These are phyloP conservation scores for Hestina assimilis DNA, from an alignment of 1,140 invertebrate genomes.

Conservation along the genomic window DNA sequence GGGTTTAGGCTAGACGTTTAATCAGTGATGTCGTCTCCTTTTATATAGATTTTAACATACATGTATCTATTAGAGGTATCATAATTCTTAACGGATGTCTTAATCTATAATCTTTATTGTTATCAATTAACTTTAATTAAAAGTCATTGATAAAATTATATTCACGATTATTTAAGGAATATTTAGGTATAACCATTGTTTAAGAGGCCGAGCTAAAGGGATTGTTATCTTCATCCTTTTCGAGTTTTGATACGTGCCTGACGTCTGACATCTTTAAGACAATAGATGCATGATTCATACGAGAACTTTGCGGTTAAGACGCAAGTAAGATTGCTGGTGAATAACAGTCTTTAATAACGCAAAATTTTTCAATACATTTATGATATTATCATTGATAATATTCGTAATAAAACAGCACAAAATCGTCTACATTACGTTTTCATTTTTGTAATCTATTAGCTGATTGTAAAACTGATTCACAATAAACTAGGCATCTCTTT, in stretches of 20 bases:
- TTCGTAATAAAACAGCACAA: conserved; percentile 22
- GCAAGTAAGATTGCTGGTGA: conserved; percentile 1
- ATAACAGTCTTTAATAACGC: conserved; percentile 19
- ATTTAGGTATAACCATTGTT: conserved; percentile 22
- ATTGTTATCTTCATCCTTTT: conserved; percentile 23
- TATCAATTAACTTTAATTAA: too few relatives aligned
- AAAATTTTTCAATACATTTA: conserved; percentile 8
- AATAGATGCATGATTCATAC: conserved; percentile 36
- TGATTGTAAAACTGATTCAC: conserved; percentile 48
- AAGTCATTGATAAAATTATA: conserved; percentile 6
- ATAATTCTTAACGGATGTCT: too few relatives aligned
- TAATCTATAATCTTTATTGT: not conserved
- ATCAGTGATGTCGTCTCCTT: too few relatives aligned
- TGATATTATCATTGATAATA: conserved; percentile 15
- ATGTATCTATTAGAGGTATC: too few relatives aligned
- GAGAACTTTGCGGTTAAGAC: conserved; percentile 19
- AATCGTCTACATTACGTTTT: conserved; percentile 29
- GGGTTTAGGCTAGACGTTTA: too few relatives aligned
- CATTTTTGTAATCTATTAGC: conserved; percentile 55
- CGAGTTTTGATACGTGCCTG: conserved; percentile 29
- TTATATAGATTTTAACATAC: too few relatives aligned
- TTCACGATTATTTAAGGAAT: not conserved
- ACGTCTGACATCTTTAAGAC: conserved; percentile 28
- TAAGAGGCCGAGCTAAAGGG: conserved; percentile 15
- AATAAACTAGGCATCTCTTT: conserved; percentile 60